Conservation (phyloP, 2,888 invertebrate genomes). For the Agriopis aurantiaria region DNA sequence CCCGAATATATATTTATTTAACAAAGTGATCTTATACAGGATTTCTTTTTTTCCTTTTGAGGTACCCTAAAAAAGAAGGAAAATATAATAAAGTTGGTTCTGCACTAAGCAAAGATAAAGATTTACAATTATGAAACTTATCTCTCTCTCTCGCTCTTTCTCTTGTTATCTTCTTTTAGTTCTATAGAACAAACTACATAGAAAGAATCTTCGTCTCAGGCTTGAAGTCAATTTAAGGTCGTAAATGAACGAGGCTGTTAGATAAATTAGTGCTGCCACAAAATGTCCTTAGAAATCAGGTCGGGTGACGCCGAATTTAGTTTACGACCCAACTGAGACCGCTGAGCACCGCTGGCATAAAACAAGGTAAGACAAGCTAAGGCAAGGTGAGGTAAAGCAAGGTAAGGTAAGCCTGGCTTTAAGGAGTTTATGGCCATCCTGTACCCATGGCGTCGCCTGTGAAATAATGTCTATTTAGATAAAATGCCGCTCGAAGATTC, state of each 20-base stretch:
- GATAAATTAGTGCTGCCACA: conserved; percentile 7
- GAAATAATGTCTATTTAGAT: conserved; percentile 26
- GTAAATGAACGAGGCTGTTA: background rate
- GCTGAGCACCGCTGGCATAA: conserved; percentile 18
- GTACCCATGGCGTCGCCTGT: conserved; percentile 14
- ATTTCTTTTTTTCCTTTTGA: no score
- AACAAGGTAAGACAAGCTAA: conserved; percentile 30
- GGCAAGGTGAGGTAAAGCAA: conserved; percentile 7
- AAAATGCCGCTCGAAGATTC: conserved; percentile 13
- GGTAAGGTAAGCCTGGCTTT: conserved; percentile 17
- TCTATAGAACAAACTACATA: no score
- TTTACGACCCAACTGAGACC: conserved; percentile 25
- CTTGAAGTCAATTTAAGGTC: background rate
- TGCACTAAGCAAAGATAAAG: no score
- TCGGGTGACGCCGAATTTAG: conserved; percentile 23
- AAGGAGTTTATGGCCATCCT: conserved; percentile 19
- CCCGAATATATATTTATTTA: no score
- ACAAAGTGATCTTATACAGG: no score
- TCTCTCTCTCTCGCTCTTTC: no score
- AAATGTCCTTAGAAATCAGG: conserved; percentile 1
- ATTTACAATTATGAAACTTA: no score
- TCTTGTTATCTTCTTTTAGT: no score
- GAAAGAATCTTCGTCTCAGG: no score
- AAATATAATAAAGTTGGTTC: no score
- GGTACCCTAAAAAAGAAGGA: no score